A percentile compares a stretch with the other conserved stretches of the same genome.
These are phyloP conservation scores for cattle (Bos taurus) DNA, from an alignment of 2,113 vertebrate species.

Conservation along the genomic window DNA sequence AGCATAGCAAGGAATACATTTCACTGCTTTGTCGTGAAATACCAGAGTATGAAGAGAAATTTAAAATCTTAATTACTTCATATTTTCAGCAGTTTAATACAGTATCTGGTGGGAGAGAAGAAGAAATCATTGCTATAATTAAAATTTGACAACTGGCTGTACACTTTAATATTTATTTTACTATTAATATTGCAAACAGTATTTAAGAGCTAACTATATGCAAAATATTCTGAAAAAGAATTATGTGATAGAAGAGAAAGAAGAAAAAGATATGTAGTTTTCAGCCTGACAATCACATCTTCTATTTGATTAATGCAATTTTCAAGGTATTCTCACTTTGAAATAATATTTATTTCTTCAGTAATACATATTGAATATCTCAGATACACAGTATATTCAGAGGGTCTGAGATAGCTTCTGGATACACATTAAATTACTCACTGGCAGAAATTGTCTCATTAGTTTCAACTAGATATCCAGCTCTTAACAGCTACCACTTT, in stretches of 20 bases:
- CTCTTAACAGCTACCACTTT: background rate
- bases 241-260: background rate
- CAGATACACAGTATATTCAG: background rate
- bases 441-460: background rate
- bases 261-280: background rate
- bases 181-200: background rate
- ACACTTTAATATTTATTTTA: background rate
- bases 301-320: background rate
- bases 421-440: background rate
- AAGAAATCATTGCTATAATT: background rate
- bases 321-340: background rate
- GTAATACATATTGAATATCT: background rate
- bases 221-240: background rate
- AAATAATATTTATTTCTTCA: background rate
- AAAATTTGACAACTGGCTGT: background rate
- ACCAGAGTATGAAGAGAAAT: background rate
- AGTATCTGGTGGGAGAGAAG: background rate
- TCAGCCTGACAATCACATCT: background rate
- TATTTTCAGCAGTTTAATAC: background rate
- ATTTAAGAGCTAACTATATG: background rate
- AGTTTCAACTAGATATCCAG: background rate
- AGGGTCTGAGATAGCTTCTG: background rate
- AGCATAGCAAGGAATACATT: background rate
- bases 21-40: background rate
- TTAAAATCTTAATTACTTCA: conserved; percentile 12